phyloP scores from a whole-genome alignment of 2,888 invertebrate genomes.

The Steinernema carpocapsae region DNA sequence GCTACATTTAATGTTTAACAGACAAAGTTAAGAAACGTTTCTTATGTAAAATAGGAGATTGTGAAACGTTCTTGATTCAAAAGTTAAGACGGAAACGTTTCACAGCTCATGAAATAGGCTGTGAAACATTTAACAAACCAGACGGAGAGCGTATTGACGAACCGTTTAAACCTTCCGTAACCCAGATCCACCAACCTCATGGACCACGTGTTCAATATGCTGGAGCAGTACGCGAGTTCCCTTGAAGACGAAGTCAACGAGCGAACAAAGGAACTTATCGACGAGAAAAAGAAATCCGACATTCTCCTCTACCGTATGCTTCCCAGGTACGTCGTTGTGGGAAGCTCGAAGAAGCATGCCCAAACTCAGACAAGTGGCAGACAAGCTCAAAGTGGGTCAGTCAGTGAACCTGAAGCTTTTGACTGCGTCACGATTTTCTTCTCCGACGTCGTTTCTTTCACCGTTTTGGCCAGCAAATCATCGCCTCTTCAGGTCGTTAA shows the following conservation, averaged over 20 bases:
- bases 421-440: constrained; percentile 62
- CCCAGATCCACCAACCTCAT: constrained; percentile 51
- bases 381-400: constrained; percentile 60
- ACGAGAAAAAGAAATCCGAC: constrained; percentile 64
- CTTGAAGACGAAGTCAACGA: constrained; percentile 61
- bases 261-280: constrained; percentile 60
- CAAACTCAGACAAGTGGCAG: constrained; percentile 58
- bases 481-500: constrained; percentile 64
- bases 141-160: no score
- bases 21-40: no score
- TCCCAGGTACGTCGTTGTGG: constrained; percentile 47
- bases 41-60: no score
- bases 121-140: no score
- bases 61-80: no score
- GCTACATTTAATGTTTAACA: no score
- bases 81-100: no score
- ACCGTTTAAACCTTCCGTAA: neutral
- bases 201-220: constrained; percentile 63
- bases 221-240: constrained; percentile 57
- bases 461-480: constrained; percentile 57
- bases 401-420: constrained; percentile 59
- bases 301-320: constrained; percentile 63
- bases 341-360: neutral
- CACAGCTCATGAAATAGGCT: no score
- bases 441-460: constrained; percentile 62